A percentile compares a stretch with the other conserved stretches of the same genome.
These are phyloP conservation scores for Leucophenga varia DNA, from an alignment of 1,140 invertebrate species.

Conservation along the genomic window DNA sequence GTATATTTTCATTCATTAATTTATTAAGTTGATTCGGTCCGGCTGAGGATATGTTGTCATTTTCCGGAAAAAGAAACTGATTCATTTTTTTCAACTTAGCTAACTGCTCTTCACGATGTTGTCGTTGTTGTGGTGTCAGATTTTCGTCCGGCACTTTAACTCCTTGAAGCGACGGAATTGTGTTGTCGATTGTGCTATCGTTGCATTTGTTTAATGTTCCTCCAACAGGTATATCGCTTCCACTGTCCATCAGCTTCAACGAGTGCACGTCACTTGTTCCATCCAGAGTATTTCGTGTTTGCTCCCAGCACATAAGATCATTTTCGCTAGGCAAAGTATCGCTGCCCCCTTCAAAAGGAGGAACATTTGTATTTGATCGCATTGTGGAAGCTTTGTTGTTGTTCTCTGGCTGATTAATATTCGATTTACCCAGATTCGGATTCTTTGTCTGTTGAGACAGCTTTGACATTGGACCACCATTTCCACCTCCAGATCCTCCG, in stretches of 20 bases:
- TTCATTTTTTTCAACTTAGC: conserved; percentile 91
- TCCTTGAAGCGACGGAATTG: conserved; percentile 66
- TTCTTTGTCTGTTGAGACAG: conserved; percentile 23
- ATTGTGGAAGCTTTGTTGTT: conserved; percentile 56
- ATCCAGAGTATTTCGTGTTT: conserved; percentile 35
- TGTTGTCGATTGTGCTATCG: conserved; percentile 13
- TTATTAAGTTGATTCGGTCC: conserved; percentile 16
- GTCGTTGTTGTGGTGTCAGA: conserved; percentile 91
- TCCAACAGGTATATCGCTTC: conserved; percentile 1
- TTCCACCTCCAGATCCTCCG: neutral
- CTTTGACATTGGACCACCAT: conserved; percentile 17
- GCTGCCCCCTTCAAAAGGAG: conserved; percentile 56
- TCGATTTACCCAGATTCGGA: conserved; percentile 15
- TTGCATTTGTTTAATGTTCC: conserved; percentile 23
- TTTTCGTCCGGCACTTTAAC: conserved; percentile 95
- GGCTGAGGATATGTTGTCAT: conserved; percentile 19
- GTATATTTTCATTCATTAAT: conserved; percentile 8
- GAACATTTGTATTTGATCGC: neutral
- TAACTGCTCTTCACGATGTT: conserved; percentile 88
- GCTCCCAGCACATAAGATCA: conserved; percentile 49
- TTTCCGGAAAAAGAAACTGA: conserved; percentile 85
- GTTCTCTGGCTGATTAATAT: conserved; percentile 25
- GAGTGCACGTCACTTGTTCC: conserved; percentile 15
- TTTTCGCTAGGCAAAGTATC: conserved; percentile 30
- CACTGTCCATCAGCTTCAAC: conserved; percentile 3